Evolutionary conservation across 2,888 invertebrate species (phyloP), one percentile per base, ranked within the genome.

Genomic region (Mongoloraphidia duomilia): DNA sequence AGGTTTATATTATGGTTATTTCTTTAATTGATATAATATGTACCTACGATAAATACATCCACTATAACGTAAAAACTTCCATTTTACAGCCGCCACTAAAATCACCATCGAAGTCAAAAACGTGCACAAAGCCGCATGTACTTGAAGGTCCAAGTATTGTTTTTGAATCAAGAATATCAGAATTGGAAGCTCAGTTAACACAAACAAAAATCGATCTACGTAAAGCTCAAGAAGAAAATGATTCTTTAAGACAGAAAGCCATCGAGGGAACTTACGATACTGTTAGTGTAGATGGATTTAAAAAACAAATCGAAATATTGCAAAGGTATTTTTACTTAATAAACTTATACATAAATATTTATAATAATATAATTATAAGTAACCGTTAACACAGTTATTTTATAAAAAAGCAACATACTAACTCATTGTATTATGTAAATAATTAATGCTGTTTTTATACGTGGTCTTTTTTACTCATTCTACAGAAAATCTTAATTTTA

Each of bases 101-200:
- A 26, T 26, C 26, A 26, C 26, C 26, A 26, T 26, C 26, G 26
- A 26, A 26, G 6, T 26, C 26, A 26, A 26, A 26, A 26, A 26
- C 26, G 5, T 26, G 26, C 26, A 58, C 50, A 55, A 61, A 46
- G 44, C 49, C 14, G 47, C 50, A 53, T 42, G 72, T 71, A 43
- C 65, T 84, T 10, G 84, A 84, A 60, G 85, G 85, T 0, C 86
- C 88, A 0, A 81, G 79, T 55, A 87, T 88, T 50, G 82, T 89
- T 17, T 87, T 84, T 60, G 89, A 89, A 64, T 88, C 89, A 0
- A 75, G 85, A 53, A 88, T 89, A 47, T 83, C 87, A 3, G 89
- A 90, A 60, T 63, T 90, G 49, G 89, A 90, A 61, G 89, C 89
- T 0, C 88, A 89, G 58, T 66, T 89, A 41, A 80, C 84, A 8